Evolutionary conservation across 2,888 invertebrate species (phyloP), one percentile per base, ranked within the genome.

Genomic region (Azorinus chamasolen): DNA sequence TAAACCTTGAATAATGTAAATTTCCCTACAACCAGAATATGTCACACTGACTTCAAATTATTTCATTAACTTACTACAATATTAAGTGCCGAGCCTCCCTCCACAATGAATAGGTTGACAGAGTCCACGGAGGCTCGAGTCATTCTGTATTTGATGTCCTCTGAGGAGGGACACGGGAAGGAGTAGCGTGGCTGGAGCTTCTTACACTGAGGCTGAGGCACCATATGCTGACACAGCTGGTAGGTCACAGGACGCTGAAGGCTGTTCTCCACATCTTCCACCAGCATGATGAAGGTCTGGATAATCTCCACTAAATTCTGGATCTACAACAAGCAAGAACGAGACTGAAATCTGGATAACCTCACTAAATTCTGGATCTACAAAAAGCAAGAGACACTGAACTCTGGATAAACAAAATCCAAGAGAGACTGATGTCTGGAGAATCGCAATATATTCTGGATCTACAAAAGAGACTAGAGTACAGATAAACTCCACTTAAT

Each of bases 91-190:
- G 97, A 96, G 50, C 97, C 97, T 41, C 95, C 95, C 93, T 99
- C 99, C 53, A 98, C 96, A 58, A 99, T 93, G 93, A 97, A 97
- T 51, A 99, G 94, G 93, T 98, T 97, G 1, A 99, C 69, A 22
- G 89, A 90, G 75, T 93, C 93, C 2, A 93, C 79, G 5, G 92
- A 91, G 12, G 89, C 83, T 53, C 99, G 95, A 6, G 97, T 96
- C 96, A 99, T 97, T 92, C 96, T 95, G 93, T 99, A 99, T 92
- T 99, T 99, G 69, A 99, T 96, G 85, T 97, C 96, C 87, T 96
- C 96, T 0, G 96, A 94, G 1, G 96, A 95, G 2, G 97, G 96
- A 89, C 97, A 97, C 85, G 96, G 95, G 58, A 91, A 89, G 95
- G 94, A 91, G 96, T 95, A 63, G 51, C 79, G 71, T 6, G 89